Percentiles rank a stretch among this genome's conserved stretches.
These are phyloP conservation scores for Puffinus mauretanicus DNA, from an alignment of 2,113 vertebrate species.

Conservation along the genomic window DNA sequence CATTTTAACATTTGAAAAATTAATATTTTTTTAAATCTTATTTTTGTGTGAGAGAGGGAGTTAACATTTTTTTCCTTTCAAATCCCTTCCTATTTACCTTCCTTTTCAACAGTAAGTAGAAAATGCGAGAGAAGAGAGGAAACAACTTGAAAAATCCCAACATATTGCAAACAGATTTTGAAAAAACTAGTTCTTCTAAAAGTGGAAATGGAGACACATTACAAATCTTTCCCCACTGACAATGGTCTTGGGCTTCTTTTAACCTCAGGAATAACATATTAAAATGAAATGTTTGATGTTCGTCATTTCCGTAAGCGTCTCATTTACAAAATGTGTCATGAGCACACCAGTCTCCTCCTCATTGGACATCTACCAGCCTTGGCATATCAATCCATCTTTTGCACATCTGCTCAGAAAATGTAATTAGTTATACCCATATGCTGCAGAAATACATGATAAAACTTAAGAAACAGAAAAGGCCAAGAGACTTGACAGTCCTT, in stretches of 20 bases:
- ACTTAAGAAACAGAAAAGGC: constrained; percentile 18
- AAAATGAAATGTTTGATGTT: constrained; percentile 10
- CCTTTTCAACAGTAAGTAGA: background rate
- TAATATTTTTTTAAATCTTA: background rate
- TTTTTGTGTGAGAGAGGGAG: background rate
- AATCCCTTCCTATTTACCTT: background rate
- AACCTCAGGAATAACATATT: background rate
- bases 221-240: background rate
- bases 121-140: background rate
- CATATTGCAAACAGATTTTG: background rate
- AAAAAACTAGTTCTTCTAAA: background rate
- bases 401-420: constrained; percentile 59
- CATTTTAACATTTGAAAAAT: background rate
- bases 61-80: background rate
- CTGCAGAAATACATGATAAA: constrained; percentile 37
- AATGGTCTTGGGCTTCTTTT: background rate
- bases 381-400: constrained; percentile 54
- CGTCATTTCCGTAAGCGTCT: constrained; percentile 13
- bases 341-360: constrained; percentile 34
- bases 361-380: constrained; percentile 55
- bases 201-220: background rate
- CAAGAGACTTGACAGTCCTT: background rate
- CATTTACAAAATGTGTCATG: constrained; percentile 48
- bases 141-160: background rate
- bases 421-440: constrained; percentile 58